Evolutionary conservation across 2,797 vertebrate genomes (phyloP), one percentile per base, ranked within the genome.

Genomic region (Chiroxiphia lanceolata): DNA sequence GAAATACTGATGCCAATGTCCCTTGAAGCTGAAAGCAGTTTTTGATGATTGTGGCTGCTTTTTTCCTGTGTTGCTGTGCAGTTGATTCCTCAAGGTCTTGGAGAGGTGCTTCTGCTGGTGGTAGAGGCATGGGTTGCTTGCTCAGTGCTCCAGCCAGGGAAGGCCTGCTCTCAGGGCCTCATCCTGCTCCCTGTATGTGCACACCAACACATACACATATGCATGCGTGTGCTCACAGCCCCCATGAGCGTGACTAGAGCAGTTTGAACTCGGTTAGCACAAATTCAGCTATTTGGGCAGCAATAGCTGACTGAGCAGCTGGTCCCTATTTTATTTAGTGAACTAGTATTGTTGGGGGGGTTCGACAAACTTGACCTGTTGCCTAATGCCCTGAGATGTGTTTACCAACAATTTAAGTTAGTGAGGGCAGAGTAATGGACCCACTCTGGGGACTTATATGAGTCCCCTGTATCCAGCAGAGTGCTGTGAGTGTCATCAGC

Each of bases 191-290:
- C 44, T 0, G 0, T 20, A 13, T 4, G 4, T 11, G 10, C 3
- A 0, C 4, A 1, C 2, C 4, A 10, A 33, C 45, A 15, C 15
- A 5, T 6, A 10, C 14, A 11, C 5, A 8, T 13, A 0, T 6
- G 14, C 1, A 15, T 18, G 9, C 1, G 3, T 6, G 5, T 42
- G 23, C 70, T 31, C 0, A 0, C 27, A 23, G 51, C 40, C 26
- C 25, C 0, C 1, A 2, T 13, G 68, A 13, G 27, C 6, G 10
- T 23, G 54, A 10, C 34, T 40, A 1, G 9, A 53, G 54, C 36
- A 9, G 29, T 59, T 88, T 56, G 34, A 31, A 45, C 69, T 34
- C 16, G 1, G 21, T 51, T 51, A 26, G n/a, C 17, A 19, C 15
- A 40, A 44, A 13, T 33, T 48, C 10, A 10, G 38, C 75, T 71